A percentile compares a stretch with the other conserved stretches of the same genome.
Evolutionary conservation across 2,113 vertebrate genomes (phyloP).

Genomic region (Haliaeetus leucogaster): DNA sequence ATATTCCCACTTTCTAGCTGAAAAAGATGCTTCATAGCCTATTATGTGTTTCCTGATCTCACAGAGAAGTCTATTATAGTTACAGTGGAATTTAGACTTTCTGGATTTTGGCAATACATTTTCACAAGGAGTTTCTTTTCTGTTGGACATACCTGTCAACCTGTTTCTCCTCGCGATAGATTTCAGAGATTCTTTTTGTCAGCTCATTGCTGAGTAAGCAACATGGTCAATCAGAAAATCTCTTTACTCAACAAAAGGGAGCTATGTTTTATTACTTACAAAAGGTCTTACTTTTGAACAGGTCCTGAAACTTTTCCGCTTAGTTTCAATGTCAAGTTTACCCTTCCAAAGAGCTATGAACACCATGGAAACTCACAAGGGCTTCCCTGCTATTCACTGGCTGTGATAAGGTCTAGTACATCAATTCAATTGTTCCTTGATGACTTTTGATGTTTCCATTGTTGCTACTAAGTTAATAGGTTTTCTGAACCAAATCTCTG

Average conservation of each 20-base stretch:
- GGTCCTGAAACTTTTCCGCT: neutral
- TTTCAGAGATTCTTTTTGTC: neutral
- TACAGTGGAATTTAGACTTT: neutral
- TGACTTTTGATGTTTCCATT: neutral
- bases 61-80: neutral
- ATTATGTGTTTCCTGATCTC: neutral
- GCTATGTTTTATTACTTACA: neutral
- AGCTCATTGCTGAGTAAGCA: neutral
- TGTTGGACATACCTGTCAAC: neutral
- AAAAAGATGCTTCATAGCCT: neutral
- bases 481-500: conserved; percentile 8
- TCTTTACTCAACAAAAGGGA: neutral
- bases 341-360: neutral
- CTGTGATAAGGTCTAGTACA: neutral
- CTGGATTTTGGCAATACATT: neutral
- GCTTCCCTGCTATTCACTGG: neutral
- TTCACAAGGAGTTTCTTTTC: neutral
- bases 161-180: neutral
- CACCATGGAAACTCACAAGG: neutral
- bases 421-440: neutral
- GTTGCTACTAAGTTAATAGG: neutral
- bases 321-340: neutral
- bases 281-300: neutral
- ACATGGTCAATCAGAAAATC: neutral
- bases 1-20: neutral